These are phyloP conservation scores for Oxygymnocypris stewartii DNA, from an alignment of 2,113 vertebrate genomes.

Conservation along the genomic window DNA sequence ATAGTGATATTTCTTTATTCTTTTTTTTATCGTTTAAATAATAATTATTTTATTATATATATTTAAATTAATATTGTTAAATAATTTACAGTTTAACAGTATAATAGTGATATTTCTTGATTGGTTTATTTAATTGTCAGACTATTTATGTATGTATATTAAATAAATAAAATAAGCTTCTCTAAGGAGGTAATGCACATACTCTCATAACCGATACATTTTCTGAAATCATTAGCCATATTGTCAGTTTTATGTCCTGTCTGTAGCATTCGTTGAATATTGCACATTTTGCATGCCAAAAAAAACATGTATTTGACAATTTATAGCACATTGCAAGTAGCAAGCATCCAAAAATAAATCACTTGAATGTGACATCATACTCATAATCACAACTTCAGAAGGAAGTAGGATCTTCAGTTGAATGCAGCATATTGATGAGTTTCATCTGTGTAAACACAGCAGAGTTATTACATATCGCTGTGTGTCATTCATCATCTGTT, in stretches of 20 bases:
- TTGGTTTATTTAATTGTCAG: too few species aligned
- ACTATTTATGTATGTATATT: too few species aligned
- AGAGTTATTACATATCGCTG: neutral
- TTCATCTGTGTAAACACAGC: conserved; percentile 18
- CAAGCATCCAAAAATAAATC: neutral
- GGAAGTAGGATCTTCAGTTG: neutral
- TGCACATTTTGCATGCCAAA: neutral
- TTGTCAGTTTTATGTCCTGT: neutral
- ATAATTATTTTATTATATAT: too few species aligned
- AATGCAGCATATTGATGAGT: conserved; percentile 10
- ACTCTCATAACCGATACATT: neutral
- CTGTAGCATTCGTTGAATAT: neutral
- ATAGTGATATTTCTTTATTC: too few species aligned
- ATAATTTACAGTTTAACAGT: too few species aligned
- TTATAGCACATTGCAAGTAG: neutral
- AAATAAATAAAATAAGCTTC: too few species aligned
- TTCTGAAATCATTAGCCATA: neutral
- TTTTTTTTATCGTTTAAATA: too few species aligned
- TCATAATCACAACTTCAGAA: neutral
- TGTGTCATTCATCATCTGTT: conserved; percentile 4
- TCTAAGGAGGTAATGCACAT: too few species aligned
- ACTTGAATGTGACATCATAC: neutral
- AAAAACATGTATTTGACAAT: neutral
- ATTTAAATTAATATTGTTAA: too few species aligned
- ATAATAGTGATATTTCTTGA: too few species aligned